Evolutionary conservation across 2,113 vertebrate genomes (phyloP), one percentile per base, ranked within the genome.

Genomic region (Prolemur simus): DNA sequence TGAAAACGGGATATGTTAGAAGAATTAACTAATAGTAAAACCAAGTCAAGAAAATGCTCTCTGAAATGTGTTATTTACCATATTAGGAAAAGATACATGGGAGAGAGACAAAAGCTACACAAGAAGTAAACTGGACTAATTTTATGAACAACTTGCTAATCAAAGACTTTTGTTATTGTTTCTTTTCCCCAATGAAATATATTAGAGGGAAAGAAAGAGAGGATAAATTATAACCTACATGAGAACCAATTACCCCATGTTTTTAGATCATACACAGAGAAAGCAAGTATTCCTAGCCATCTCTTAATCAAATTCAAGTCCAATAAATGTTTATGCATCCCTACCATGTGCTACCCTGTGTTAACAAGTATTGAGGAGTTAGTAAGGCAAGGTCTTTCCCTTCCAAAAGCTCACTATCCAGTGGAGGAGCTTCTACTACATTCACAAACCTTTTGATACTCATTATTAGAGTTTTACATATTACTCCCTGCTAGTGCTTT

Each of bases 1-100:
- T 91, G 80, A 97, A 96, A 96, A 96, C 14, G 47, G 71, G 93
- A 90, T 84, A 95, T 93, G 91, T 91, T 80, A 84, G 49, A 93
- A 93, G 64, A 81, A 76, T 73, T 89, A 97, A 94, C 84, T 92
- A 86, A 94, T 68, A 97, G 27, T 96, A 96, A 97, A 97, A 94
- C 91, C 85, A 92, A 85, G 56, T 77, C 81, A 88, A 60, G 64
- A 86, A 85, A 81, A 56, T 58, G 66, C 21, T 93, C 32, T 94
- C 69, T 96, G 63, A 96, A 96, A 88, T 47, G 14, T 12, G 34
- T 68, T 86, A 52, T 49, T 96, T 64, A 84, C 76, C 80, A 32
- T 85, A 90, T 97, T 74, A 95, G 94, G 87, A 87, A 96, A 92
- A 94, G 69, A 85, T 56, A 25, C 39, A 23, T 15, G 23, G 29